A percentile compares a stretch with the other conserved stretches of the same genome.
Conservation (phyloP, 2,888 invertebrate genomes). For the Pemphredon lugubris region DNA sequence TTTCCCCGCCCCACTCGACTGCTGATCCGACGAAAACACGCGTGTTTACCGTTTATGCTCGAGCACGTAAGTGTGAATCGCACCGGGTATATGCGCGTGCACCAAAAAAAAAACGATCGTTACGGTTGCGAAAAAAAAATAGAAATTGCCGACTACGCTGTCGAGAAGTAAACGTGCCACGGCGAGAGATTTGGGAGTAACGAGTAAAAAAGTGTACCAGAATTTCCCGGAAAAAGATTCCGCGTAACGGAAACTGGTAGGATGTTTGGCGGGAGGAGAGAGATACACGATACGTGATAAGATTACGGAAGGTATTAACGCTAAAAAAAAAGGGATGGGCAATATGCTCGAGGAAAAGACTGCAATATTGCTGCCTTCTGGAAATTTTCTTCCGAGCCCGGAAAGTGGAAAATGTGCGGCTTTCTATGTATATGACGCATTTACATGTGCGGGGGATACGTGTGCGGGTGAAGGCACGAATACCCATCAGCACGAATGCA, state of each 20-base stretch:
- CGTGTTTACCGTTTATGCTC: not conserved
- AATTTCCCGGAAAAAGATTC: not conserved
- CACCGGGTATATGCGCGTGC: too few species aligned
- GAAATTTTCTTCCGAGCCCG: conserved; percentile 34
- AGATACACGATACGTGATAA: not conserved
- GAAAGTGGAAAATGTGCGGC: conserved; percentile 18
- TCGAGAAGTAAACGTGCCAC: too few species aligned
- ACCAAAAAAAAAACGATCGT: too few species aligned
- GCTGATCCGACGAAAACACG: not conserved
- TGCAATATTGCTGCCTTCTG: conserved; percentile 3
- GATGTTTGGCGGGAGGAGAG: not conserved
- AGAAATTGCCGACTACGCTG: too few species aligned
- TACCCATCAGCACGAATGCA: conserved; percentile 55
- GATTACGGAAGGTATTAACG: not conserved
- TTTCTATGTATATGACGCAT: conserved; percentile 20
- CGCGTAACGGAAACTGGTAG: not conserved
- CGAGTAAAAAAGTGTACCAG: too few species aligned
- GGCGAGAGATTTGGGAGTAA: too few species aligned
- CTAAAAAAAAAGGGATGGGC: not conserved
- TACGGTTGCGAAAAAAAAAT: too few species aligned
- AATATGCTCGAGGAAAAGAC: not conserved
- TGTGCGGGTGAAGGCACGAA: conserved; percentile 26
- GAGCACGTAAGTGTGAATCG: too few species aligned
- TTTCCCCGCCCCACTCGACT: too few species aligned
- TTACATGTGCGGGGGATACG: conserved; percentile 15